Conservation (phyloP, 2,888 invertebrate genomes). For the Tenodera sinensis region DNA sequence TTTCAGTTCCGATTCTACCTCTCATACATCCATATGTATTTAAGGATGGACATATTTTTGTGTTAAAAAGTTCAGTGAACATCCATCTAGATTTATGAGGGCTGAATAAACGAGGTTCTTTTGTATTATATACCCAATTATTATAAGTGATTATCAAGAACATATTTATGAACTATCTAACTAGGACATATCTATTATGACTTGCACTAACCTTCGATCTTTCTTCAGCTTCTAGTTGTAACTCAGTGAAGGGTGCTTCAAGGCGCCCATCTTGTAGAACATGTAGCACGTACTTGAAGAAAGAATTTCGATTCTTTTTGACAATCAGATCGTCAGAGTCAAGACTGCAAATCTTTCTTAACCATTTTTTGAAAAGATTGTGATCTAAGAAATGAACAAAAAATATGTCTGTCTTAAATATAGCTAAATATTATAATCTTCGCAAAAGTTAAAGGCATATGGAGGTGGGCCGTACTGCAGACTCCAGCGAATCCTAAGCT, state of each 20-base stretch:
- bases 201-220: background rate
- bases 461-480: no score
- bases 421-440: background rate
- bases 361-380: constrained; percentile 48
- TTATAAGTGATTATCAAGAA: no score
- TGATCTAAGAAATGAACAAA: constrained; percentile 43
- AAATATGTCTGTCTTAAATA: background rate
- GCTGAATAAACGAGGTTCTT: no score
- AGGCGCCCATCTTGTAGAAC: constrained; percentile 23
- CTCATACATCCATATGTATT: no score
- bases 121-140: no score
- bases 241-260: constrained; percentile 7
- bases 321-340: constrained; percentile 47
- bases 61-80: no score
- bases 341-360: constrained; percentile 46
- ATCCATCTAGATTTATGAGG: no score
- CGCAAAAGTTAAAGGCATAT: no score
- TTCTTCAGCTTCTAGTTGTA: background rate
- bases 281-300: constrained; percentile 51
- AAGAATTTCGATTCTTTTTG: constrained; percentile 53
- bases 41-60: no score
- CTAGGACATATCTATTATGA: background rate
- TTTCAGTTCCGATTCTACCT: no score
- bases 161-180: no score
- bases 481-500: no score